Percentiles rank a stretch among this genome's conserved stretches.
phyloP scores from a whole-genome alignment of 2,888 invertebrate genomes.

The Euplagia quadripunctaria region DNA sequence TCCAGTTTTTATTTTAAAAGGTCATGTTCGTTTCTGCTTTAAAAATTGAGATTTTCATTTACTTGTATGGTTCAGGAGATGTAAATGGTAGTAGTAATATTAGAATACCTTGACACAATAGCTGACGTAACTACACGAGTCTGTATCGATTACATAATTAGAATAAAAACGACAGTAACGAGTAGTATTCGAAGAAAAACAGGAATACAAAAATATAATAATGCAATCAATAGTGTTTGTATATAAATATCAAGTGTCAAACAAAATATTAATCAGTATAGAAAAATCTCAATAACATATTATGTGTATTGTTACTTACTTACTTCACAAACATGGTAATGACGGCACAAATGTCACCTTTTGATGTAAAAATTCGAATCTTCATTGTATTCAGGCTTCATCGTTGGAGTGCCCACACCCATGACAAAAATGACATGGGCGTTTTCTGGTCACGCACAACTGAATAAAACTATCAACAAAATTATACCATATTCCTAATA shows the following conservation, averaged over 20 bases:
- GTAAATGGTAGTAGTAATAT: background rate
- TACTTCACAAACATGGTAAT: background rate
- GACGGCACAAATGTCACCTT: conserved; percentile 23
- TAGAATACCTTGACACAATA: background rate
- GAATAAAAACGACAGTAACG: background rate
- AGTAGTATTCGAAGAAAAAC: background rate
- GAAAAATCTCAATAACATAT: background rate
- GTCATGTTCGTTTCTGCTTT: no score
- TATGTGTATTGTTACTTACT: background rate
- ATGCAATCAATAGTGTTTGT: background rate
- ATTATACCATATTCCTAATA: conserved; percentile 55
- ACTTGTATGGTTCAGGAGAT: background rate
- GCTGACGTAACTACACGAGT: background rate
- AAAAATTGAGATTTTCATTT: no score
- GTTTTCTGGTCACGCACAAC: conserved; percentile 77
- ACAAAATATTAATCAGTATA: background rate
- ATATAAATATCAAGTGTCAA: background rate
- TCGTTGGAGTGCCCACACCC: conserved; percentile 67
- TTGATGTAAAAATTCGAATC: conserved; percentile 48
- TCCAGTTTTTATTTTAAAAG: no score
- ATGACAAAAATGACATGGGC: conserved; percentile 74
- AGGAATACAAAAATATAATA: background rate
- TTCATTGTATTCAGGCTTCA: conserved; percentile 50
- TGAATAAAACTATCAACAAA: conserved; percentile 48
- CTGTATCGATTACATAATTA: background rate